Evolutionary conservation across 2,888 invertebrate genomes (phyloP), one percentile per base, ranked within the genome.

Genomic region (Altica lythri): DNA sequence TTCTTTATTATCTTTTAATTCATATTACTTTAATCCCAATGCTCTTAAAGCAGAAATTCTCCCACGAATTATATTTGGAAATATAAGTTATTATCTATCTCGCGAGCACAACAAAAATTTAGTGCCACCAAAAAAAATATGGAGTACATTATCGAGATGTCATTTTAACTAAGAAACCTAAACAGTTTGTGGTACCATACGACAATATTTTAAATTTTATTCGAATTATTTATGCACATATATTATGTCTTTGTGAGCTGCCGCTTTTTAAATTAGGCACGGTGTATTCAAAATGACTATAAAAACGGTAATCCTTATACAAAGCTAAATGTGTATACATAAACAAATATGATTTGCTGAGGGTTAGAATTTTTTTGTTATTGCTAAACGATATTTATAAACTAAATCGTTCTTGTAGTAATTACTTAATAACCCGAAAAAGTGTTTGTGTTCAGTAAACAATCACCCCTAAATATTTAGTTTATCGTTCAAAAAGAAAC

Each of bases 171-270:
- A 62, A 67, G 63, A 63, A 53, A 62, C 59, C 60, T 63, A 64
- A 69, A 69, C 70, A 68, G 69, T 69, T 69, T 68, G 66, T 68
- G 68, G 66, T 68, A 63, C 64, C 63, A 60, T 63, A 61, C 63
- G 66, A 69, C 67, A 68, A 69, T 68, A 69, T 71, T 68, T 71
- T 63, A 68, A 64, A 68, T 68, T 69, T 69, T 69, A 68, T 71
- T 66, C 70, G 66, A 65, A 69, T 71, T 69, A 71, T 68, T 65
- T 71, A 71, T 71, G 71, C 68, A 67, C 70, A 71, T 71, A 71
- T 63, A 66, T 70, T 69, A 67, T 55, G 55, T 60, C 68, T 71
- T 69, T 71, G 69, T 71, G 58, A 63, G 64, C 68, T 62, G 70
- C 70, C 70, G 70, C 70, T 65, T 65, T 68, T 64, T 53, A 57